These are phyloP conservation scores for Bungarus multicinctus DNA, from an alignment of 2,113 vertebrate species.

Conservation along the genomic window DNA sequence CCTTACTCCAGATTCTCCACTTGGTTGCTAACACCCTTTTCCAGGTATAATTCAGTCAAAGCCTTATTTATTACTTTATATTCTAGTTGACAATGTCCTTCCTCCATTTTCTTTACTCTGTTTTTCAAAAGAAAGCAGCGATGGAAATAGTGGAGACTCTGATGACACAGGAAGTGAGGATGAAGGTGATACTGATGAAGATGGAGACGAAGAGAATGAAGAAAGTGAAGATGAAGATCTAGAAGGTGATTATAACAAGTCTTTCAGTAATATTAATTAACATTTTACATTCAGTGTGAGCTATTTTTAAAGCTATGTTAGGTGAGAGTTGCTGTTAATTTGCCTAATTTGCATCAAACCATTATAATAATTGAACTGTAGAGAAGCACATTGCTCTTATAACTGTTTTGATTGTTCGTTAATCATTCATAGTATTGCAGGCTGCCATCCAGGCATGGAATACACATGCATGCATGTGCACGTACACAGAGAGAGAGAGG, in stretches of 20 bases:
- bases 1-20: background rate
- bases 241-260: slow-evolving; percentile 58
- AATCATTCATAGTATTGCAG: background rate
- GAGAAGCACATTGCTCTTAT: background rate
- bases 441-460: background rate
- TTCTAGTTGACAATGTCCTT: background rate
- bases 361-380: background rate
- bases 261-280: background rate
- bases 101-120: background rate
- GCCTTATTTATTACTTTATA: background rate
- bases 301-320: background rate
- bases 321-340: background rate
- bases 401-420: background rate
- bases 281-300: background rate
- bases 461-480: background rate
- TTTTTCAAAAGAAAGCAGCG: slow-evolving; percentile 74
- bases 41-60: background rate
- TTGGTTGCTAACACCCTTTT: background rate
- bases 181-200: slow-evolving; percentile 68
- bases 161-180: slow-evolving; percentile 69
- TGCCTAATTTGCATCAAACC: background rate
- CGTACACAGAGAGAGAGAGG: no score
- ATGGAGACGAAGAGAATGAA: slow-evolving; percentile 71
- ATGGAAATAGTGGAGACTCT: slow-evolving; percentile 64
- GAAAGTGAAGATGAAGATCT: slow-evolving; percentile 72